Conservation (phyloP, 2,888 invertebrate genomes). For the Lycaena phlaeas region DNA sequence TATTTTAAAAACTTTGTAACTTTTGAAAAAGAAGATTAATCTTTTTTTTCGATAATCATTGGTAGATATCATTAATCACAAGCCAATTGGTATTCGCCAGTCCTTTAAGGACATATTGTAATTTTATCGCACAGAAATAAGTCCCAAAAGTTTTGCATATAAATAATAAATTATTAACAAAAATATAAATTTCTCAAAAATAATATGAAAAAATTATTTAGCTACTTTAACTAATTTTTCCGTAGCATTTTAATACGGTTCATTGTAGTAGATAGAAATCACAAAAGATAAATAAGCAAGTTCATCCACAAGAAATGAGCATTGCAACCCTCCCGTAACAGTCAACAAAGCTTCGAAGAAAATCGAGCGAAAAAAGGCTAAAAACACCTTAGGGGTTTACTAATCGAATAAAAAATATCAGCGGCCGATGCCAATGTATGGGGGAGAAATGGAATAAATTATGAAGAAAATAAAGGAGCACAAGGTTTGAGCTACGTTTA, state of each 20-base stretch:
- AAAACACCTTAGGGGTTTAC: constrained; percentile 75
- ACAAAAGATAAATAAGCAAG: constrained; percentile 56
- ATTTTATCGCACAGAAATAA: too few species aligned
- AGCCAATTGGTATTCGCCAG: too few species aligned
- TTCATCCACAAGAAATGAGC: constrained; percentile 70
- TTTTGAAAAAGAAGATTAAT: too few species aligned
- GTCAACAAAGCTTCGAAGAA: constrained; percentile 73
- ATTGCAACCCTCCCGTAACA: constrained; percentile 65
- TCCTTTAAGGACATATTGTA: too few species aligned
- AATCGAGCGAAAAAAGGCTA: constrained; percentile 75
- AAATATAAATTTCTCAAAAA: too few species aligned
- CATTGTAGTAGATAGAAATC: constrained; percentile 12
- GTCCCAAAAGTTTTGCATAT: too few species aligned
- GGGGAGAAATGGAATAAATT: constrained; percentile 72
- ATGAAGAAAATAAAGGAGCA: constrained; percentile 70
- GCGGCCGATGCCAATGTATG: constrained; percentile 71
- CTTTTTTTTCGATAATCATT: too few species aligned
- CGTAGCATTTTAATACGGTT: not conserved
- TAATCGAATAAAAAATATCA: constrained; percentile 76
- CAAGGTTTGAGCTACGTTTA: constrained; percentile 61
- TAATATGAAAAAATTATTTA: too few species aligned
- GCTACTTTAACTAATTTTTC: too few species aligned
- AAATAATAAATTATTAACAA: too few species aligned
- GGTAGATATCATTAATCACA: too few species aligned
- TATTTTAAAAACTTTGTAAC: too few species aligned